A percentile compares a stretch with the other conserved stretches of the same genome.
Evolutionary conservation across 2,888 invertebrate genomes (phyloP).

Genomic region (Drosophila mercatorum): DNA sequence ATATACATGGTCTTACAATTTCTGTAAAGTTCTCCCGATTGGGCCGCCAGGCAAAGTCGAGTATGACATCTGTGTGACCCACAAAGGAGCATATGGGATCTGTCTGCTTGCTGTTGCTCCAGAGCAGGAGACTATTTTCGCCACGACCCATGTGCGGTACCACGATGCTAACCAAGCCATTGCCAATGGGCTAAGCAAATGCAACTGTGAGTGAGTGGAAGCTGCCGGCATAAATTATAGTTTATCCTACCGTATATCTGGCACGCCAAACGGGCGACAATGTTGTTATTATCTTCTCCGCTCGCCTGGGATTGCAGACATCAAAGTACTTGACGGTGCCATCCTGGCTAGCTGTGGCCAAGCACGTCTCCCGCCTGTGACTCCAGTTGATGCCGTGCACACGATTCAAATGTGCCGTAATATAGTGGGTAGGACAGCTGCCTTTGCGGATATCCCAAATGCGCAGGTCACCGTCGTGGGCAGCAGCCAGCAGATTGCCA

Average conservation of each 20-base stretch:
- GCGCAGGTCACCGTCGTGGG: constrained; percentile 97
- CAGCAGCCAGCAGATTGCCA: constrained; percentile 93
- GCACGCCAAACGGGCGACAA: constrained; percentile 96
- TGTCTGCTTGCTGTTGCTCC: constrained; percentile 89
- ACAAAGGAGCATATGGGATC: constrained; percentile 94
- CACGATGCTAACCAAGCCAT: constrained; percentile 95
- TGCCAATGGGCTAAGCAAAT: constrained; percentile 91
- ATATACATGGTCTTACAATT: constrained; percentile 68
- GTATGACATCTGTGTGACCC: constrained; percentile 97
- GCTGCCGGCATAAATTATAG: too few species aligned
- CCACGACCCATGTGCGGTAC: constrained; percentile 95
- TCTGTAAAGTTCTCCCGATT: constrained; percentile 85
- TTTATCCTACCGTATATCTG: constrained; percentile 89
- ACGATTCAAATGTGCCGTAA: constrained; percentile 94
- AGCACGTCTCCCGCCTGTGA: constrained; percentile 92
- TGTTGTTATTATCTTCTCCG: constrained; percentile 93
- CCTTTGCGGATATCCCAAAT: constrained; percentile 97
- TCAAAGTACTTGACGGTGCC: constrained; percentile 98
- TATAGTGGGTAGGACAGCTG: constrained; percentile 94
- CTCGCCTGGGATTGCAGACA: constrained; percentile 92
- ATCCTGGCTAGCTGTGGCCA: constrained; percentile 97
- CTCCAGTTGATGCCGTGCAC: constrained; percentile 98
- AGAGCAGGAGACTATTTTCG: constrained; percentile 92
- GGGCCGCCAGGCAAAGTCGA: constrained; percentile 97
- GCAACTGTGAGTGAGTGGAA: neutral